Evolutionary conservation across 2,797 vertebrate species (phyloP), one percentile per base, ranked within the genome.

Genomic region (Apogon talboti): DNA sequence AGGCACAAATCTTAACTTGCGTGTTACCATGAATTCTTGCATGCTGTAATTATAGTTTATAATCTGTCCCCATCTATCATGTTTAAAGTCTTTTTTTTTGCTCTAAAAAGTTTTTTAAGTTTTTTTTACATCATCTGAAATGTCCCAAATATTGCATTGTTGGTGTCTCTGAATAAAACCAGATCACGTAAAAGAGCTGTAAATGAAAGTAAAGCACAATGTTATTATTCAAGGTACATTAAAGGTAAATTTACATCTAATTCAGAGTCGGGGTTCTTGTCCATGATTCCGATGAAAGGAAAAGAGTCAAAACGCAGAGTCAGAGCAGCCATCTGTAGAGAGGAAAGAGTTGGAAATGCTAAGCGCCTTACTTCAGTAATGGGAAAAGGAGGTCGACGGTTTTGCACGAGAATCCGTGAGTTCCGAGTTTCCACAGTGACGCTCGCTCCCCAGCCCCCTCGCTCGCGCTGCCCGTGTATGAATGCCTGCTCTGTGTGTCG

Each of bases 401-500:
- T 88, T 76, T 79, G 81, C 82, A 79, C 82, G 88, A 92, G 86
- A 90, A 88, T 93, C 92, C 87, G 84, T 73, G 82, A 85, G 89
- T 89, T 88, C 82, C 78, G 78, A 82, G 85, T 89, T 89, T 85
- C 89, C 85, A 86, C 68, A 81, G 85, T 92, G 90, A 91, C 91
- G 89, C 91, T 91, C 83, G 85, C 82, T 90, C 86, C 91, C 91
- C 88, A 82, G 91, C 91, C 89, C 88, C 87, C 92, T 90, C 86
- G 81, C 71, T 87, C 85, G 83, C 91, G 74, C 83, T 88, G 87
- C 87, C 85, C 81, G 56, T 49, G 80, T 73, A 93, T 95, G 92
- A 95, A 95, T 95, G 93, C 88, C 82, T 67, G 91, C 93, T 94
- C 93, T 94, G 93, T 95, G 92, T 92, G 83, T 55, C 75, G 16